These are phyloP conservation scores for Nibea albiflora DNA, from an alignment of 2,113 vertebrate genomes.

Conservation along the genomic window DNA sequence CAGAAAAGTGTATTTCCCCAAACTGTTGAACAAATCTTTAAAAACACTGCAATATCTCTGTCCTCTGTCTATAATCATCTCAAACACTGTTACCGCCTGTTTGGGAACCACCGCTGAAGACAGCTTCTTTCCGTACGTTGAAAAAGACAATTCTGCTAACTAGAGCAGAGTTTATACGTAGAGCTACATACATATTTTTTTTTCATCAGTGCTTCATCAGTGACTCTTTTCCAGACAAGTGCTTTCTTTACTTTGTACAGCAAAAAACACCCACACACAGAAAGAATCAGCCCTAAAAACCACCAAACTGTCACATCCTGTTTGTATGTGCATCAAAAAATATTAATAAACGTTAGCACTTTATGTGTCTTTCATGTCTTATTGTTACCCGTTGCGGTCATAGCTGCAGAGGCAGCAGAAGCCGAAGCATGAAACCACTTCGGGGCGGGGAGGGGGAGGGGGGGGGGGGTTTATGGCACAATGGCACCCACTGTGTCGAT, in stretches of 20 bases:
- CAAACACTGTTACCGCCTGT: too few relatives aligned
- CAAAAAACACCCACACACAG: slow-evolving; percentile 26
- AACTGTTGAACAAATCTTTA: neutral
- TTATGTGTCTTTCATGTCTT: slow-evolving; percentile 12
- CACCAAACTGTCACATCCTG: neutral
- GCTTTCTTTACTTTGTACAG: neutral
- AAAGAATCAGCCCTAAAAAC: slow-evolving; percentile 6
- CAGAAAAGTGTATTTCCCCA: neutral
- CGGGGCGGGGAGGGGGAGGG: slow-evolving; percentile 22
- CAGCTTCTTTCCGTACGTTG: neutral
- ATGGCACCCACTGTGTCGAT: slow-evolving; percentile 70
- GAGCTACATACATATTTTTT: neutral
- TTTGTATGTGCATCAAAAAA: slow-evolving; percentile 26
- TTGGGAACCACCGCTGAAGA: neutral
- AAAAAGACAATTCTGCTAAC: slow-evolving; percentile 22
- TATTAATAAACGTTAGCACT: neutral
- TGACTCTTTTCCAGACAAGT: neutral
- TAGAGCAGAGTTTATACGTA: neutral
- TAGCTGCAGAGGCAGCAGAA: slow-evolving; percentile 52
- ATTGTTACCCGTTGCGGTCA: slow-evolving; percentile 47
- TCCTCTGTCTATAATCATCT: neutral
- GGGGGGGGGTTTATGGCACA: slow-evolving; percentile 65
- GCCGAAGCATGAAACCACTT: slow-evolving; percentile 57
- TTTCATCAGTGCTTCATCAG: neutral
- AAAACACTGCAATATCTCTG: neutral